Evolutionary conservation across 2,888 invertebrate species (phyloP).

Genomic region (Nymphalis polychloros): DNA sequence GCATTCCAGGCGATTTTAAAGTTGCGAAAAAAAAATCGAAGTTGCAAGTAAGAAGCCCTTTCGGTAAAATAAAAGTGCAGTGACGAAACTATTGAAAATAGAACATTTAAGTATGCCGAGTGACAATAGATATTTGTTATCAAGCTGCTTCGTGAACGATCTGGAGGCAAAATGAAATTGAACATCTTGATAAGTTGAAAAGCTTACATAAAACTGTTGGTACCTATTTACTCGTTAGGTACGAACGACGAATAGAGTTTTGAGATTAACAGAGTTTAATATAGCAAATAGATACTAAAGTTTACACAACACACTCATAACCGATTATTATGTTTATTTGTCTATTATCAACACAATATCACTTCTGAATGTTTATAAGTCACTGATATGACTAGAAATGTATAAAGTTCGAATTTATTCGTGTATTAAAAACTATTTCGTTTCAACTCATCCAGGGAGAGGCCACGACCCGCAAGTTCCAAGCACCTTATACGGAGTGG

Average conservation of each 20-base stretch:
- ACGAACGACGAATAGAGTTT: background rate
- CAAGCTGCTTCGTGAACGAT: background rate
- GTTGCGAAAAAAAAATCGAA: background rate
- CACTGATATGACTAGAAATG: background rate
- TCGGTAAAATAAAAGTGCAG: slow-evolving; percentile 21
- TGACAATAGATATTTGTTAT: slow-evolving; percentile 21
- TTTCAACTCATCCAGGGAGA: background rate
- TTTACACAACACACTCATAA: too few relatives aligned
- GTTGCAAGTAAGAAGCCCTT: slow-evolving; percentile 11
- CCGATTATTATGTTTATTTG: too few relatives aligned
- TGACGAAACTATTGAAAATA: slow-evolving; percentile 16
- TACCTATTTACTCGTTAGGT: background rate
- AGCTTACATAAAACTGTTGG: background rate
- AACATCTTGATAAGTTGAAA: slow-evolving; percentile 6
- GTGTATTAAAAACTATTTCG: slow-evolving; percentile 14
- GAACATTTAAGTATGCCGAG: slow-evolving; percentile 13
- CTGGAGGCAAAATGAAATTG: background rate
- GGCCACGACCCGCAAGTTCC: slow-evolving; percentile 5
- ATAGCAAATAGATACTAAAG: too few relatives aligned
- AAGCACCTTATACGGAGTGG: slow-evolving; percentile 16
- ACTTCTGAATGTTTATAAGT: background rate
- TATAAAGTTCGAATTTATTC: slow-evolving; percentile 4
- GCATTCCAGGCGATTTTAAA: background rate
- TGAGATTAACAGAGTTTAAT: background rate
- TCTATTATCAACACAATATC: too few relatives aligned